Evolutionary conservation across 2,113 vertebrate genomes (phyloP).

Genomic region (Hippocampus zosterae): DNA sequence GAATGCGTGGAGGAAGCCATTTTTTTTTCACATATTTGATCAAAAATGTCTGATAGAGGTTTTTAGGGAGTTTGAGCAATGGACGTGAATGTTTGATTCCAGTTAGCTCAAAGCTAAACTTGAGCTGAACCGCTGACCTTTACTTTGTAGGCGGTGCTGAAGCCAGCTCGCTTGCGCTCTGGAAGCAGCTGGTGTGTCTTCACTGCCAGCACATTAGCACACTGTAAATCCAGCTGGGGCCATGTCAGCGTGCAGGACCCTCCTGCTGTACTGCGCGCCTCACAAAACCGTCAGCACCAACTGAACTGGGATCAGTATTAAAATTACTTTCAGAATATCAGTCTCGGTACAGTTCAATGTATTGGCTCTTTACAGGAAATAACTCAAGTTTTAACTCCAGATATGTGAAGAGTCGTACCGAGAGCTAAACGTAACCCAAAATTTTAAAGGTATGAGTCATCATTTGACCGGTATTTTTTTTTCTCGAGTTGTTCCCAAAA

Average conservation of each 20-base stretch:
- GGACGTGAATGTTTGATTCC: slow-evolving; percentile 29
- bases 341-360: background rate
- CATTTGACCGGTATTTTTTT: no score
- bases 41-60: background rate
- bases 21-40: background rate
- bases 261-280: slow-evolving; percentile 29
- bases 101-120: slow-evolving; percentile 39
- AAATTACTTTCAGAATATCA: slow-evolving; percentile 11
- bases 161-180: slow-evolving; percentile 36
- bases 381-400: background rate
- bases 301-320: slow-evolving; percentile 23
- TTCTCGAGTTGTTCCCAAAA: no score
- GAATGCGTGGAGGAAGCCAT: background rate
- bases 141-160: slow-evolving; percentile 47
- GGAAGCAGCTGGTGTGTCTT: slow-evolving; percentile 60
- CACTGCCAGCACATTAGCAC: slow-evolving; percentile 47
- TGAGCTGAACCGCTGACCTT: slow-evolving; percentile 46
- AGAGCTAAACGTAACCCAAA: no score
- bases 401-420: no score
- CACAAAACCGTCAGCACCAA: slow-evolving; percentile 23
- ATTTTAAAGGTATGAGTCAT: no score
- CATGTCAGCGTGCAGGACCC: slow-evolving; percentile 44
- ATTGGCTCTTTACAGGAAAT: background rate
- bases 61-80: slow-evolving; percentile 4
- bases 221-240: slow-evolving; percentile 39